Evolutionary conservation across 1,140 invertebrate species (phyloP).

Genomic region (Caerostris darwini): DNA sequence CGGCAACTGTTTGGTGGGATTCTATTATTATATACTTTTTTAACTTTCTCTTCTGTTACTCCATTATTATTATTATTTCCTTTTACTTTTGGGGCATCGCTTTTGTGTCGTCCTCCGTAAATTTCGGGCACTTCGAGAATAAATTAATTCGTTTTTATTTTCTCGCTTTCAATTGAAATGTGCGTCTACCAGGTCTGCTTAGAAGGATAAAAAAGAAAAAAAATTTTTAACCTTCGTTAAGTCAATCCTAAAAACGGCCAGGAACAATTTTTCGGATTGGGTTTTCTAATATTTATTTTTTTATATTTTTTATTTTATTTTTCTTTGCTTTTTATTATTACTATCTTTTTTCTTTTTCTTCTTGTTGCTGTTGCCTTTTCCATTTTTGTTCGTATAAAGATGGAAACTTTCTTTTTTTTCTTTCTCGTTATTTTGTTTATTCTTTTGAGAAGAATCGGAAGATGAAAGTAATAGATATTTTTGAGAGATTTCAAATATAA

Average conservation of each 20-base stretch:
- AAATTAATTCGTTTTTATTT: constrained; percentile 68
- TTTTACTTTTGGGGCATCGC: constrained; percentile 34
- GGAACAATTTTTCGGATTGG: constrained; percentile 25
- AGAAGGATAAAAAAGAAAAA: background rate
- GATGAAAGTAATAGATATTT: constrained; percentile 34
- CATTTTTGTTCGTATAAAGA: no score
- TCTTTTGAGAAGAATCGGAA: constrained; percentile 8
- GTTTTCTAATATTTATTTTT: background rate
- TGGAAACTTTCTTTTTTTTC: background rate
- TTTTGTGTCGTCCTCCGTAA: background rate
- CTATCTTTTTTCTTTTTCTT: background rate
- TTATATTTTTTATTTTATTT: background rate
- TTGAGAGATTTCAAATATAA: constrained; percentile 55
- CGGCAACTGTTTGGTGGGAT: background rate
- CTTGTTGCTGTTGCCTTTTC: no score
- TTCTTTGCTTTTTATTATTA: background rate
- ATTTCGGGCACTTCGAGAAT: constrained; percentile 59
- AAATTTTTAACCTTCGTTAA: constrained; percentile 63
- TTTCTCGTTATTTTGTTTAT: background rate
- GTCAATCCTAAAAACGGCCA: background rate
- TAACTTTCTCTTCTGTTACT: background rate
- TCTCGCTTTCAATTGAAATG: constrained; percentile 12
- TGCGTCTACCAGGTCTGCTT: background rate
- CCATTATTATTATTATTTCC: constrained; percentile 60
- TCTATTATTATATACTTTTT: constrained; percentile 39